Evolutionary conservation across 2,888 invertebrate species (phyloP).

Genomic region (Hartigia nigra): DNA sequence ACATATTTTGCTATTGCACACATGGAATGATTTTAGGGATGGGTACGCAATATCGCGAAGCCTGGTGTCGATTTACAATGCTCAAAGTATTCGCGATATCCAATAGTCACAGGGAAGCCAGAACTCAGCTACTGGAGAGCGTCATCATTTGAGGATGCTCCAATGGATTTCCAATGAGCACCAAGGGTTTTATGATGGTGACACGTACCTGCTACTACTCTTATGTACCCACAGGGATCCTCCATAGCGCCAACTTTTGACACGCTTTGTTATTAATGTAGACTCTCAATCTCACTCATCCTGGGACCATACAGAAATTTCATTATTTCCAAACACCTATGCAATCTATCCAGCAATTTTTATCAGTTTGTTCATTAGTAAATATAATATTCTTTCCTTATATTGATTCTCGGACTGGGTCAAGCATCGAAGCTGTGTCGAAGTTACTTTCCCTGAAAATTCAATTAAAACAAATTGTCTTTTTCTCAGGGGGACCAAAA

Average conservation of each 20-base stretch:
- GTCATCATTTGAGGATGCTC: not conserved
- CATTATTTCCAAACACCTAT: not conserved
- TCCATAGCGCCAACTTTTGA: not conserved
- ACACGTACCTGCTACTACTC: not conserved
- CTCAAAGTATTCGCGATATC: constrained; percentile 3
- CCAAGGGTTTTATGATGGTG: not conserved
- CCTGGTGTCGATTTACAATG: not conserved
- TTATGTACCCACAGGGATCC: not conserved
- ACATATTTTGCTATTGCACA: not conserved
- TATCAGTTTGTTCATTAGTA: not conserved
- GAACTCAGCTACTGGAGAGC: not conserved
- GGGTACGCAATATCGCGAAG: not conserved
- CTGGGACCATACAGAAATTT: not conserved
- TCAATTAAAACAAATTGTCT: not conserved
- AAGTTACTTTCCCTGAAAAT: not conserved
- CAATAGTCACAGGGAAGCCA: not conserved
- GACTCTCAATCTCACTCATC: not conserved
- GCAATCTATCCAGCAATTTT: no score
- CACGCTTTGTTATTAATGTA: not conserved
- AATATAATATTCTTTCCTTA: not conserved
- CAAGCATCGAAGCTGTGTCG: not conserved
- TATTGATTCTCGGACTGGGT: not conserved
- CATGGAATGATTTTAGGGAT: not conserved
- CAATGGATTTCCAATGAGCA: constrained; percentile 2
- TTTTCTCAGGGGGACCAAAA: not conserved